These are phyloP conservation scores for Eolophus roseicapilla DNA, from an alignment of 2,113 vertebrate species.

Conservation along the genomic window DNA sequence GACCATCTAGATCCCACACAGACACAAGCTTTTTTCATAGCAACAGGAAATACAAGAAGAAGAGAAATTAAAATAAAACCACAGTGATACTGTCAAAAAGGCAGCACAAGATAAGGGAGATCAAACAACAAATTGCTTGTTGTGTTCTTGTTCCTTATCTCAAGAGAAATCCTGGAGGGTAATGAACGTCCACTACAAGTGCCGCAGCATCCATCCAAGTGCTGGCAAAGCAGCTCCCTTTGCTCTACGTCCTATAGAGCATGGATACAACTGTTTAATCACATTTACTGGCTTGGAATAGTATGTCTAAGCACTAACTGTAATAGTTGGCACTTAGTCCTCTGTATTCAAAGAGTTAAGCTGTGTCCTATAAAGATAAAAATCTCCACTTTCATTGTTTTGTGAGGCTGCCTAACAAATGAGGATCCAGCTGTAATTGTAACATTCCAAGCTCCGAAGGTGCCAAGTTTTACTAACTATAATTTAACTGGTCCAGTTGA, in stretches of 20 bases:
- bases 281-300: neutral
- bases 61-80: conserved; percentile 34
- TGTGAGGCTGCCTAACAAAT: conserved; percentile 67
- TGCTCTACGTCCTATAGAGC: fast-evolving
- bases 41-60: conserved; percentile 49
- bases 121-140: neutral
- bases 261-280: fast-evolving
- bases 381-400: conserved; percentile 77
- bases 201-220: fast-evolving
- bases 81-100: conserved; percentile 39
- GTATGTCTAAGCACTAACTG: neutral
- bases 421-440: conserved; percentile 77
- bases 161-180: neutral
- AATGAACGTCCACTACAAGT: fast-evolving
- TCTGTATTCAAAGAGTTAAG: conserved; percentile 76
- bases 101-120: neutral
- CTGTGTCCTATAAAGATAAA: conserved; percentile 72
- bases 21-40: conserved; percentile 18
- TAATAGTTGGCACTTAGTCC: conserved; percentile 18
- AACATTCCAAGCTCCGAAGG: conserved; percentile 78
- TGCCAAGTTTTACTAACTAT: conserved; percentile 84
- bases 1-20: neutral
- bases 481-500: conserved; percentile 75
- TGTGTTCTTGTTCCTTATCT: neutral
- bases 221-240: neutral